phyloP scores from a whole-genome alignment of 2,797 vertebrate species.

The Echiichthys vipera region DNA sequence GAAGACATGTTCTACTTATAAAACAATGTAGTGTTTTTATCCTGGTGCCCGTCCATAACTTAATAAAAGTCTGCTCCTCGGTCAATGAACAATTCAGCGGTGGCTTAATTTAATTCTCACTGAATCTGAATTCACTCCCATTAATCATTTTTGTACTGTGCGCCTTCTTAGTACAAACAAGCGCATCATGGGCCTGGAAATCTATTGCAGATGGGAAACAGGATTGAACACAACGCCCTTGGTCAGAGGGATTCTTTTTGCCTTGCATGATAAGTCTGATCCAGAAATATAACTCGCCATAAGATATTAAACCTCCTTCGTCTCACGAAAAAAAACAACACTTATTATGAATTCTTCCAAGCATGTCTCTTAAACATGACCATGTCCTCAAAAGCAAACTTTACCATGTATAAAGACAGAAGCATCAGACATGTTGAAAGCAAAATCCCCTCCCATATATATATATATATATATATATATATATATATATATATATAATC shows the following conservation, averaged over 20 bases:
- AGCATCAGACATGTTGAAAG: not conserved
- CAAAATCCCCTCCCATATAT: not conserved
- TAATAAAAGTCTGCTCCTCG: not conserved
- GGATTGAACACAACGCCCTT: conserved; percentile 33
- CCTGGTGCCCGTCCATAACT: not conserved
- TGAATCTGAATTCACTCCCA: not conserved
- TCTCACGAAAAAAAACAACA: not conserved
- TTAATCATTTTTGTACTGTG: not conserved
- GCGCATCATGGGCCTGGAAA: conserved; percentile 39
- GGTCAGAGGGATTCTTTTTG: conserved; percentile 16
- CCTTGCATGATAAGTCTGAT: conserved; percentile 9
- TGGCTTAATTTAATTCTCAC: not conserved
- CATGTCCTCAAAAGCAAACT: not conserved
- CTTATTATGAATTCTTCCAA: not conserved
- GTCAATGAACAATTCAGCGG: not conserved
- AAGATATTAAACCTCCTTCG: conserved; percentile 7
- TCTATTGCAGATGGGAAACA: conserved; percentile 52
- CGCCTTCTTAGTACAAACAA: conserved; percentile 27
- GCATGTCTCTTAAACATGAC: not conserved
- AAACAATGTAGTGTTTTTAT: not conserved
- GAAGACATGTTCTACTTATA: not conserved
- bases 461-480: too few relatives aligned
- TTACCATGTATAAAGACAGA: not conserved
- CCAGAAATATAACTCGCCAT: conserved; percentile 12
- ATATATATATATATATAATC: not conserved